Evolutionary conservation across 1,140 invertebrate genomes (phyloP).

Genomic region (Ditylenchus dipsaci): DNA sequence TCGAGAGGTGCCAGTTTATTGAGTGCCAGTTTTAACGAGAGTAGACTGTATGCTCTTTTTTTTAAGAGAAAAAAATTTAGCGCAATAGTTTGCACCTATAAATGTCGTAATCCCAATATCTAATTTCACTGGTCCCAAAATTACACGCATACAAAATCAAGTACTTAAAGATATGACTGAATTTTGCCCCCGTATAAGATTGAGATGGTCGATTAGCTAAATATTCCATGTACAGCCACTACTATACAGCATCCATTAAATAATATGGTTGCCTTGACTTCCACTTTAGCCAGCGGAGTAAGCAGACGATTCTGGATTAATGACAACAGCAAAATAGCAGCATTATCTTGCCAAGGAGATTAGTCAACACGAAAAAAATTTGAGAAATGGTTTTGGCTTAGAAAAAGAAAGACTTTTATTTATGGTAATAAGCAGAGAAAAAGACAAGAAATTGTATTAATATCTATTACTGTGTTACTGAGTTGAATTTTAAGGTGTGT

Average conservation of each 20-base stretch:
- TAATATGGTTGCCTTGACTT: conserved; percentile 10
- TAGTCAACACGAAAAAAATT: background rate
- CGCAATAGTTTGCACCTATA: background rate
- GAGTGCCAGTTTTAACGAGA: no score
- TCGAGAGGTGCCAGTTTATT: no score
- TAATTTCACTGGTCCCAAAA: background rate
- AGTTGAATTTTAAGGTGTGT: background rate
- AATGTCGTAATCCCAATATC: background rate
- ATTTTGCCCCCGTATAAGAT: background rate
- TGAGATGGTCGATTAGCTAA: background rate
- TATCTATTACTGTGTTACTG: background rate
- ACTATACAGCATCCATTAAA: conserved; percentile 3
- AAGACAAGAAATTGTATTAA: background rate
- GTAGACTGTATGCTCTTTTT: no score
- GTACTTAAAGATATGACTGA: background rate
- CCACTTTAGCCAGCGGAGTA: background rate
- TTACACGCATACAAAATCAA: background rate
- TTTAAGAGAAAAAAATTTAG: no score
- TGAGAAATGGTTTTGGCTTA: background rate
- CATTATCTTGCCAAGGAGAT: background rate
- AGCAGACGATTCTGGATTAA: conserved; percentile 2
- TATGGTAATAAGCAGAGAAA: background rate
- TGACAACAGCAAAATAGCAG: background rate
- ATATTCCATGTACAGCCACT: background rate
- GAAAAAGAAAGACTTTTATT: background rate